These are phyloP conservation scores for Cyphomyrmex costatus DNA, from an alignment of 1,140 invertebrate genomes.

Conservation along the genomic window DNA sequence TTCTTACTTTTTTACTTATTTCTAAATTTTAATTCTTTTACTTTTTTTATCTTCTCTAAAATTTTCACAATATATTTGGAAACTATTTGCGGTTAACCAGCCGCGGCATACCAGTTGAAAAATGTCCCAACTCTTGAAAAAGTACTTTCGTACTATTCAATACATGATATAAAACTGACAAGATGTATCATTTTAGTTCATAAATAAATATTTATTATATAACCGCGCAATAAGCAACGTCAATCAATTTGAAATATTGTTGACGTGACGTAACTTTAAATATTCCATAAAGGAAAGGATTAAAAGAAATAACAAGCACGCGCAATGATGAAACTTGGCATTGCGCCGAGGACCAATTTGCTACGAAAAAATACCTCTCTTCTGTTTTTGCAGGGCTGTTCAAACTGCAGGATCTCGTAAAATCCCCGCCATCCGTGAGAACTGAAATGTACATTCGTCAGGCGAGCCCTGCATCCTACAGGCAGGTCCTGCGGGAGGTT, in stretches of 20 bases:
- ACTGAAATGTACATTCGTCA: constrained; percentile 95
- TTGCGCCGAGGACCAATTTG: background rate
- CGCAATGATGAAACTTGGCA: background rate
- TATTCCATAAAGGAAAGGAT: background rate
- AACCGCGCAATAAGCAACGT: background rate
- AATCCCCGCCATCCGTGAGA: constrained; percentile 89
- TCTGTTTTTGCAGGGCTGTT: constrained; percentile 91
- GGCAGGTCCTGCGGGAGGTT: constrained; percentile 93
- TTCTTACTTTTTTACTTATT: too few species aligned
- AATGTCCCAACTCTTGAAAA: background rate
- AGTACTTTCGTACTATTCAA: background rate
- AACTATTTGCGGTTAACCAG: too few species aligned
- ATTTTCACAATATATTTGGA: too few species aligned
- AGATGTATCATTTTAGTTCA: background rate
- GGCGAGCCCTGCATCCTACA: constrained; percentile 91
- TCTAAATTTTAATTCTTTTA: too few species aligned
- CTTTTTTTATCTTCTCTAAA: too few species aligned
- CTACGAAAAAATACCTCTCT: constrained; percentile 27
- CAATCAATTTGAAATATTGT: background rate
- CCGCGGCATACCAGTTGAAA: too few species aligned
- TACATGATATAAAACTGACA: background rate
- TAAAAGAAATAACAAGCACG: background rate
- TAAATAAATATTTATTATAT: background rate
- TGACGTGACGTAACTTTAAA: background rate
- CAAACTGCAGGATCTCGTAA: constrained; percentile 94